phyloP scores from a whole-genome alignment of 2,113 vertebrate genomes.

The Corythornis madagascariensis region DNA sequence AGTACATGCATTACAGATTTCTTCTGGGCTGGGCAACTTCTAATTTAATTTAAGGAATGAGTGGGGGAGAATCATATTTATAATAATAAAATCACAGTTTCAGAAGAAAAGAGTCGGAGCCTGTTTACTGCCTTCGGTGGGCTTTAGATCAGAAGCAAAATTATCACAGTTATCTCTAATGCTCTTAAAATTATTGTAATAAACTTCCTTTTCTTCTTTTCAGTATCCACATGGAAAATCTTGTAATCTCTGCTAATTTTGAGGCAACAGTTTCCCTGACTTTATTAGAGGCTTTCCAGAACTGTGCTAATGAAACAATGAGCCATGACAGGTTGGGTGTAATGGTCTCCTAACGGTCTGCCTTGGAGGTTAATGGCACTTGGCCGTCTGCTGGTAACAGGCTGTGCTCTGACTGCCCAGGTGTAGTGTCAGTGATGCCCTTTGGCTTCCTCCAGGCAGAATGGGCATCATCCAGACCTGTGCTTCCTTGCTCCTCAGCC shows the following conservation, averaged over 20 bases:
- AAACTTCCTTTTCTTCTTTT: constrained; percentile 59
- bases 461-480: neutral
- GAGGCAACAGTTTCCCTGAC: constrained; percentile 48
- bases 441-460: neutral
- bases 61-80: constrained; percentile 62
- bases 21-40: constrained; percentile 58
- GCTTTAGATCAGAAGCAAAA: constrained; percentile 62
- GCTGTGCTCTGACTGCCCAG: constrained; percentile 27
- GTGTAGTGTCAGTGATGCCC: neutral
- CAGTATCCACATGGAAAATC: constrained; percentile 31
- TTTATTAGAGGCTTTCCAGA: constrained; percentile 65
- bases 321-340: constrained; percentile 59
- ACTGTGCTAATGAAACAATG: constrained; percentile 67
- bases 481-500: neutral
- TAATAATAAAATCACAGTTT: constrained; percentile 71
- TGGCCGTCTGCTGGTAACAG: constrained; percentile 33
- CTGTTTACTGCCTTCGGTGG: constrained; percentile 36
- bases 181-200: constrained; percentile 53
- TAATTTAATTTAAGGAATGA: constrained; percentile 64
- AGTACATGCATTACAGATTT: constrained; percentile 58
- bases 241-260: constrained; percentile 63
- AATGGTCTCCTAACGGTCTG: constrained; percentile 46
- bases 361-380: constrained; percentile 66
- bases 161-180: constrained; percentile 62
- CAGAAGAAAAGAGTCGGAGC: constrained; percentile 47